A percentile compares a stretch with the other conserved stretches of the same genome.
Conservation (phyloP, 2,888 invertebrate species). For the Blera fallax region DNA sequence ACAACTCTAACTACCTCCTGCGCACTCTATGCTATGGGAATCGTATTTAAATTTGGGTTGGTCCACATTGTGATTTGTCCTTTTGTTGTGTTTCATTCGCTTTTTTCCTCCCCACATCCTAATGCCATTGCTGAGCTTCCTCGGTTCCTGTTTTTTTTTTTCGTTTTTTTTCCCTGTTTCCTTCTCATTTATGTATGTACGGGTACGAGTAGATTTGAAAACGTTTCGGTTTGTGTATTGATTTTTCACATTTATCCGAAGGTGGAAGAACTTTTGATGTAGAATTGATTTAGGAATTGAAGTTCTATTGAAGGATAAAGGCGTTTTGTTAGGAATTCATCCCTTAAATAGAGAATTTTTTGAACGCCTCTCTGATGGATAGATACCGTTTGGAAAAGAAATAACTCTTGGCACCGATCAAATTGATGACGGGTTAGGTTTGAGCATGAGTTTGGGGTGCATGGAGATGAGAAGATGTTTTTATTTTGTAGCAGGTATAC, state of each 20-base stretch:
- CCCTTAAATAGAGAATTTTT: conserved; percentile 32
- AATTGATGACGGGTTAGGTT: conserved; percentile 1
- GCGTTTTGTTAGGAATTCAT: conserved; percentile 35
- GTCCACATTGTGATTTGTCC: conserved; percentile 73
- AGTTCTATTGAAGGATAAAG: conserved; percentile 42
- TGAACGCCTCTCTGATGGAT: conserved; percentile 34
- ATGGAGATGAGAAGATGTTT: neutral
- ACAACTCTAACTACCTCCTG: conserved; percentile 68
- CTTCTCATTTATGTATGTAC: conserved; percentile 53
- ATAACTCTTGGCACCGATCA: neutral
- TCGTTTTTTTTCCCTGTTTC: conserved; percentile 24
- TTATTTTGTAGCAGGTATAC: neutral
- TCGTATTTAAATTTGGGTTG: conserved; percentile 73
- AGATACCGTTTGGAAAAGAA: neutral
- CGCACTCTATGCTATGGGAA: conserved; percentile 67
- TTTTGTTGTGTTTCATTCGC: conserved; percentile 67
- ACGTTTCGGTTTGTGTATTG: conserved; percentile 69
- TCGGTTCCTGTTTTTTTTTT: conserved; percentile 32
- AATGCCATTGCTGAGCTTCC: conserved; percentile 53
- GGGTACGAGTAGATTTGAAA: conserved; percentile 37
- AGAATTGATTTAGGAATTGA: conserved; percentile 59
- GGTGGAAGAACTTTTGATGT: conserved; percentile 49
- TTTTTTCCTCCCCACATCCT: conserved; percentile 48
- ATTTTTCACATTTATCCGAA: conserved; percentile 67
- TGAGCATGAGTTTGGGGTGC: neutral